phyloP scores from a whole-genome alignment of 2,888 invertebrate species.

The Helleia helle region DNA sequence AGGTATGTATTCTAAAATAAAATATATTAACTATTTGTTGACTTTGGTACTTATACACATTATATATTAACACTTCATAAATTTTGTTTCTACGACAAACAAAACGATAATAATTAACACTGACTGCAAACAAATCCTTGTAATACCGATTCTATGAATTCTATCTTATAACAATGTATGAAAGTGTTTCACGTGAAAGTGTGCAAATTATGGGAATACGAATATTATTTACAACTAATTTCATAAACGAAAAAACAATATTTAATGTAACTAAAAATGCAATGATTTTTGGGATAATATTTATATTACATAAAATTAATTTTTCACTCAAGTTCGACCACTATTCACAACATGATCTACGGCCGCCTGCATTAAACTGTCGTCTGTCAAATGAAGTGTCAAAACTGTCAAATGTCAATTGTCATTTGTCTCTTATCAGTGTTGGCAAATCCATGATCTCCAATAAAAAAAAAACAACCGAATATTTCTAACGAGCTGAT shows the following conservation, averaged over 20 bases:
- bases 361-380: constrained; percentile 5
- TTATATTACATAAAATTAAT: constrained; percentile 7
- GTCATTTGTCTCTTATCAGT: no score
- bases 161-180: constrained; percentile 18
- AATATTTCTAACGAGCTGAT: no score
- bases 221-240: neutral
- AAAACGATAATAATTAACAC: neutral
- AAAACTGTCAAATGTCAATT: neutral
- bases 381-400: neutral
- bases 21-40: neutral
- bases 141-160: constrained; percentile 15
- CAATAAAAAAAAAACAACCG: no score
- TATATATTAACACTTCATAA: neutral
- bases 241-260: no score
- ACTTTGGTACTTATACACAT: neutral
- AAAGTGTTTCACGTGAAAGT: constrained; percentile 25
- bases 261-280: neutral
- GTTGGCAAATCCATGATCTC: no score
- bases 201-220: neutral
- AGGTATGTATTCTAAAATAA: neutral
- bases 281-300: neutral
- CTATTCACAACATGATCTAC: constrained; percentile 1
- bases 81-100: neutral
- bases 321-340: constrained; percentile 5
- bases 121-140: constrained; percentile 10